Conservation (phyloP, 2,888 invertebrate genomes). For the Tenthredo scrophulariae region DNA sequence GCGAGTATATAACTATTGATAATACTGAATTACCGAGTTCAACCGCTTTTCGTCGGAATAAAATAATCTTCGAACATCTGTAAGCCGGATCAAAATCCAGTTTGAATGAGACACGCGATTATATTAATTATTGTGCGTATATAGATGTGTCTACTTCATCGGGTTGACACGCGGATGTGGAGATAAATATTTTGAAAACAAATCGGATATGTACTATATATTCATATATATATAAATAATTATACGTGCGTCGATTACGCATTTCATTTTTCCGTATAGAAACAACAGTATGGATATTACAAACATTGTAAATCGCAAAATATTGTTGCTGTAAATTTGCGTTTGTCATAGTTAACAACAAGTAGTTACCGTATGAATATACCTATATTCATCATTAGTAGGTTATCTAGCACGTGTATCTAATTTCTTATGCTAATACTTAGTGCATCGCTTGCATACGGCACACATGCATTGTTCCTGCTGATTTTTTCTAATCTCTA, state of each 20-base stretch:
- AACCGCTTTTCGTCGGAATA: neutral
- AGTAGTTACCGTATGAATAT: neutral
- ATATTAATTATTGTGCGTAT: neutral
- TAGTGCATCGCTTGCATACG: neutral
- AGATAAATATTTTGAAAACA: constrained; percentile 35
- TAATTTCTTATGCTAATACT: neutral
- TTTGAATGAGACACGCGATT: neutral
- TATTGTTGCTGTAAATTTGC: constrained; percentile 6
- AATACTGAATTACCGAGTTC: neutral
- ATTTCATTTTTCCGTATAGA: neutral
- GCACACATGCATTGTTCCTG: neutral
- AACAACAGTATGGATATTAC: neutral
- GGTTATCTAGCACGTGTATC: constrained; percentile 1
- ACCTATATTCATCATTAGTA: neutral
- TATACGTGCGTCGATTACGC: neutral
- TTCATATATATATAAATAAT: neutral
- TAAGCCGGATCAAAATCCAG: constrained; percentile 11
- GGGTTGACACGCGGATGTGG: neutral
- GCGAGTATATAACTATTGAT: neutral
- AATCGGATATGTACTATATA: constrained; percentile 3
- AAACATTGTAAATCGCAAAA: neutral
- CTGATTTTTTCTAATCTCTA: neutral
- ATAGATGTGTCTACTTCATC: neutral
- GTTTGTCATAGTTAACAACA: neutral
- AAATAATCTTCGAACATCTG: neutral